Percentiles rank a stretch among this genome's conserved stretches.
These are phyloP conservation scores for Diplodus sargus DNA, from an alignment of 2,797 vertebrate species.

Conservation along the genomic window DNA sequence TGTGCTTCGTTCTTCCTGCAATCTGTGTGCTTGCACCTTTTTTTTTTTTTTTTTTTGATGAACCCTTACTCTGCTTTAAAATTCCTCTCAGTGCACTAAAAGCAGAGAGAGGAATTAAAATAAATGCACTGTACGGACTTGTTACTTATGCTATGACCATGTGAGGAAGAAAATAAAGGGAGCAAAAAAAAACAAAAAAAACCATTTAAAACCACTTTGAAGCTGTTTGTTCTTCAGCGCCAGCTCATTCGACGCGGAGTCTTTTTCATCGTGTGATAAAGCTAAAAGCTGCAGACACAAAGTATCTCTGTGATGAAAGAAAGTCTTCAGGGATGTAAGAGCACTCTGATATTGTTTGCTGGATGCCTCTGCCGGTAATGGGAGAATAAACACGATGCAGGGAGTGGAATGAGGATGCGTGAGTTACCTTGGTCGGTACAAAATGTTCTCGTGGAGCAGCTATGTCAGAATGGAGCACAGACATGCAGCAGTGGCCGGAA, in stretches of 20 bases:
- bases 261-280: conserved; percentile 42
- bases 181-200: conserved; percentile 12
- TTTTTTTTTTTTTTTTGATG: background rate
- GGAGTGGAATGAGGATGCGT: conserved; percentile 54
- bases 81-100: background rate
- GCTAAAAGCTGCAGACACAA: conserved; percentile 42
- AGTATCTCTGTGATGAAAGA: conserved; percentile 46
- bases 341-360: conserved; percentile 36
- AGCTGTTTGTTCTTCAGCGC: conserved; percentile 38
- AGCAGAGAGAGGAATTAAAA: background rate
- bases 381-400: conserved; percentile 49
- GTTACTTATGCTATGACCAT: background rate
- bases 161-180: background rate
- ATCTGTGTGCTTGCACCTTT: background rate
- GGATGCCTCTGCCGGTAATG: conserved; percentile 55
- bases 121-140: background rate
- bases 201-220: conserved; percentile 30
- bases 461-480: background rate
- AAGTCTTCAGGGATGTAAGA: conserved; percentile 36
- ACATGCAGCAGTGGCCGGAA: background rate
- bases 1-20: background rate
- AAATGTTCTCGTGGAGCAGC: conserved; percentile 25
- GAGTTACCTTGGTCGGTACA: conserved; percentile 12
- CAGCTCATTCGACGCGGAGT: conserved; percentile 19
- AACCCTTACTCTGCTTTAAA: background rate